Base-by-base conservation (phyloP, 2,888 invertebrate genomes). In the Epinotia ramella region DNA sequence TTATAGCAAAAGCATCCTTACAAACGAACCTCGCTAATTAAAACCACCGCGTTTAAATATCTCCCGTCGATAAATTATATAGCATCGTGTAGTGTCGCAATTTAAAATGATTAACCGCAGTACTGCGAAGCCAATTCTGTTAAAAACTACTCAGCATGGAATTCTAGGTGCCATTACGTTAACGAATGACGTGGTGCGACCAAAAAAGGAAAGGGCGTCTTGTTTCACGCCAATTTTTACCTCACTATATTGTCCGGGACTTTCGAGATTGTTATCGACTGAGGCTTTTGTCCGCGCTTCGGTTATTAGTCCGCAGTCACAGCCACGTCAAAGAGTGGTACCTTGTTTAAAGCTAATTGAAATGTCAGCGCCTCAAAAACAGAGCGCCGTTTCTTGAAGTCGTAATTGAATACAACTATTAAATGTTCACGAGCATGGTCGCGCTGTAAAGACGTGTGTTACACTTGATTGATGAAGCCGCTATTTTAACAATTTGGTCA, bases 91-190 rank as follows among this genome's bases (percentile, higher is more conserved):
- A 64, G 67, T 73, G 73, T 73, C 59, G 77, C 77, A 77, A 79
- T 79, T 76, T 77, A 78, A 78, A 77, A 78, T 78, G 69, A 78
- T 77, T 69, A 76, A 78, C 71, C 71, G 65, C 71, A 56, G 24
- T 40, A 44, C 40, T 79, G 78, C 70, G 44, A 28, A 70, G 74
- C 79, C 79, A 79, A 78, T 73, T 76, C 60, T 44, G 68, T 67
- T 71, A 70, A 70, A 66, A 66, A 75, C 70, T 75, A 73, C 46
- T 65, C 65, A 59, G 49, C 69, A 53, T 70, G 75, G 62, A 66
- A 71, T 76, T 71, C 75, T 71, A 57, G 57, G 13, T 24, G 60
- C 72, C 67, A 72, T 76, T 76, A 62, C 67, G 56, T 62, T 76
- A 76, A 76, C 63, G 76, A 76, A 67, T 76, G 76, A 72, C 76